A percentile compares a stretch with the other conserved stretches of the same genome.
Evolutionary conservation across 2,113 vertebrate species (phyloP).

Genomic region (Buteo buteo): DNA sequence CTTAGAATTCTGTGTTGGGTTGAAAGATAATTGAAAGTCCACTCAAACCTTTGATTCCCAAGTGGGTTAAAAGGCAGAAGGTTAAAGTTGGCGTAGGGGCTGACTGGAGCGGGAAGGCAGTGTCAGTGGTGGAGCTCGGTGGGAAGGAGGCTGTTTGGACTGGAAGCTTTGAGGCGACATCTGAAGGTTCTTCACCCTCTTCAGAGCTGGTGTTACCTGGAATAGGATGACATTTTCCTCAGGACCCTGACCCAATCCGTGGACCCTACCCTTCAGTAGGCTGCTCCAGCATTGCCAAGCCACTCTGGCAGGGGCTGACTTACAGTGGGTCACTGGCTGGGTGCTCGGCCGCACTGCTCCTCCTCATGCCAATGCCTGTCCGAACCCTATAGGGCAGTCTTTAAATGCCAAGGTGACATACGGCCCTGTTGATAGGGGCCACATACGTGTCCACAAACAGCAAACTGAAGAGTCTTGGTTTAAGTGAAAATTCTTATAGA

Average conservation of each 20-base stretch:
- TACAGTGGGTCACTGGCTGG: neutral
- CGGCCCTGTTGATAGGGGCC: neutral
- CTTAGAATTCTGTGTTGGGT: neutral
- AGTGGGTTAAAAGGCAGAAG: neutral
- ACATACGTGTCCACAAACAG: neutral
- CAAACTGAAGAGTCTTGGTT: neutral
- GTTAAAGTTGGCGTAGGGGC: neutral
- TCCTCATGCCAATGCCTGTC: neutral
- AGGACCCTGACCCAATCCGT: neutral
- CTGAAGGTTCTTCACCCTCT: neutral
- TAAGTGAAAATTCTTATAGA: neutral
- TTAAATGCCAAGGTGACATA: neutral
- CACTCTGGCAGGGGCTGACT: rapidly evolving
- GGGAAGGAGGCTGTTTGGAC: neutral
- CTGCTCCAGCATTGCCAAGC: neutral
- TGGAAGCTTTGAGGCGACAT: neutral
- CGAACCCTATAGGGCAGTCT: neutral
- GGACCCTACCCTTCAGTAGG: neutral
- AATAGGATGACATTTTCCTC: neutral
- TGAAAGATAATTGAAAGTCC: neutral
- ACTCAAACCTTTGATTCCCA: neutral
- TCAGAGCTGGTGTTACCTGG: neutral
- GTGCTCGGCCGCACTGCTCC: neutral
- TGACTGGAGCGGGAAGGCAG: neutral
- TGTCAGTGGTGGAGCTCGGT: neutral